Percentiles rank a stretch among this genome's conserved stretches.
phyloP scores from a whole-genome alignment of 2,888 invertebrate genomes.

The Erynnis tages region DNA sequence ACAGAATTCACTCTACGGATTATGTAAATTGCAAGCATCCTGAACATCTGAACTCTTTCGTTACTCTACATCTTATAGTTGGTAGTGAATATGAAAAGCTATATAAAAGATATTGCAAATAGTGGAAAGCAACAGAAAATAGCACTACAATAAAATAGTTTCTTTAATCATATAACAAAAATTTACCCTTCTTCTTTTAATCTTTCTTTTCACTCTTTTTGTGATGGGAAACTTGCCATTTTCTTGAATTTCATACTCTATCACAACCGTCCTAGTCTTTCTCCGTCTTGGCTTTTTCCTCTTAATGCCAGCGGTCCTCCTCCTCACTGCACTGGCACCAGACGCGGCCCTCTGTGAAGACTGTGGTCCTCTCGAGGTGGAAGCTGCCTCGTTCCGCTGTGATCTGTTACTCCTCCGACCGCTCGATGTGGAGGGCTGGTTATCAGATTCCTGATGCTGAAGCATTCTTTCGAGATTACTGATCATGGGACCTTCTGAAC shows the following conservation, averaged over 20 bases:
- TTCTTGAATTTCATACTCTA: slow-evolving; percentile 84
- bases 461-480: slow-evolving; percentile 40
- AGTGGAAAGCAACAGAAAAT: not conserved
- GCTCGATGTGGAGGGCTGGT: slow-evolving; percentile 54
- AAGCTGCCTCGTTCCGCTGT: slow-evolving; percentile 37
- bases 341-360: slow-evolving; percentile 29
- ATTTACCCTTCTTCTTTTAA: slow-evolving; percentile 59
- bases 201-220: slow-evolving; percentile 67
- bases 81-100: too few relatives aligned
- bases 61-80: too few relatives aligned
- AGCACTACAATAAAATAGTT: not conserved
- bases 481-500: slow-evolving; percentile 48
- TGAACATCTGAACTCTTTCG: too few relatives aligned
- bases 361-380: slow-evolving; percentile 39
- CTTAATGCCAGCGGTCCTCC: slow-evolving; percentile 40
- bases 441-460: slow-evolving; percentile 34
- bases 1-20: not conserved
- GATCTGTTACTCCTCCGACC: slow-evolving; percentile 36
- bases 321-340: slow-evolving; percentile 8
- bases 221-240: slow-evolving; percentile 84
- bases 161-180: not conserved
- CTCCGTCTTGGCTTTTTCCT: slow-evolving; percentile 57
- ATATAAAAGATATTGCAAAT: too few relatives aligned
- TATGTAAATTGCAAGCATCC: not conserved
- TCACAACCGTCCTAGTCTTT: slow-evolving; percentile 82